Conservation (phyloP, 2,888 invertebrate species). For the Spicauda simplicius region DNA sequence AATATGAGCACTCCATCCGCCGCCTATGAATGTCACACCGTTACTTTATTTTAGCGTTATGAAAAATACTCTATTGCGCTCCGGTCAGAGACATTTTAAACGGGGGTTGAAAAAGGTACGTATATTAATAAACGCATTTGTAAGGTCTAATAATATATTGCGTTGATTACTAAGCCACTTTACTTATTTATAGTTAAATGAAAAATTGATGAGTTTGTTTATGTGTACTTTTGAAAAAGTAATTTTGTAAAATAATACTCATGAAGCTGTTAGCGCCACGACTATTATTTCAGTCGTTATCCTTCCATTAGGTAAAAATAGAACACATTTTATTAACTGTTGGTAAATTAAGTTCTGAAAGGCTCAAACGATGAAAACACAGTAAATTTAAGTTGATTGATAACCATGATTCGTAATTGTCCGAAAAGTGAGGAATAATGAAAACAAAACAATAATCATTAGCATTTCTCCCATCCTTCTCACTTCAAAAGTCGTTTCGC, state of each 20-base stretch:
- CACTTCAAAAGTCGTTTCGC: constrained; percentile 78
- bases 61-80: constrained; percentile 41
- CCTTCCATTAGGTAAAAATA: neutral
- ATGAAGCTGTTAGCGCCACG: neutral
- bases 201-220: neutral
- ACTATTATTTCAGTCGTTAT: neutral
- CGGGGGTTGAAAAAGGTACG: constrained; percentile 1
- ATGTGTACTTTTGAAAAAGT: neutral
- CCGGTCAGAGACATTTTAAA: constrained; percentile 15
- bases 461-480: constrained; percentile 76
- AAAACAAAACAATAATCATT: constrained; percentile 76
- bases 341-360: constrained; percentile 6
- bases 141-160: neutral
- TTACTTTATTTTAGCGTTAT: constrained; percentile 53
- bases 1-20: constrained; percentile 65
- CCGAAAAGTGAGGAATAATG: constrained; percentile 30
- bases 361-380: constrained; percentile 4
- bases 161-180: neutral
- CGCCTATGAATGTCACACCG: constrained; percentile 60
- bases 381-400: constrained; percentile 30
- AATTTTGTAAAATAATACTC: neutral
- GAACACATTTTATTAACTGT: neutral
- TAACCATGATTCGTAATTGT: constrained; percentile 25
- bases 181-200: neutral
- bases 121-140: neutral